Percentiles rank a stretch among this genome's conserved stretches.
Conservation (phyloP, 2,888 invertebrate species). For the Drosophila histrio region DNA sequence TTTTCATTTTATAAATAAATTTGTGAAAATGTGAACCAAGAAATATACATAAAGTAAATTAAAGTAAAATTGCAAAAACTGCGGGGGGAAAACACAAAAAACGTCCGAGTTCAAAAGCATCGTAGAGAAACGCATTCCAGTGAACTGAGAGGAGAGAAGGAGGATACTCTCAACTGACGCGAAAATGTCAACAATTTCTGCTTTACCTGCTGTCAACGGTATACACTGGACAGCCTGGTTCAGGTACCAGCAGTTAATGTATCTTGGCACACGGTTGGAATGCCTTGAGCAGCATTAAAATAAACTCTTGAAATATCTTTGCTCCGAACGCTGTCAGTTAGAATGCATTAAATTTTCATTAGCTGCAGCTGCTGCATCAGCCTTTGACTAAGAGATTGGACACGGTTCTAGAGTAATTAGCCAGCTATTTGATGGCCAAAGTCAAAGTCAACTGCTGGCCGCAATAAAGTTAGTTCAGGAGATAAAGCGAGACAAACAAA, state of each 20-base stretch:
- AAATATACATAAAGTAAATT: conserved; percentile 10
- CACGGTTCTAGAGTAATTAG: conserved; percentile 44
- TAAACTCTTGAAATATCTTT: conserved; percentile 44
- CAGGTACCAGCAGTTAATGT: neutral
- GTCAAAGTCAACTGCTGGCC: conserved; percentile 36
- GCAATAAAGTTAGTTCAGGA: conserved; percentile 15
- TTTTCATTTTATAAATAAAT: conserved; percentile 24
- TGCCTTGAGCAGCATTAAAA: conserved; percentile 23
- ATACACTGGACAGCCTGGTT: conserved; percentile 17
- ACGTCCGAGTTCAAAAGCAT: conserved; percentile 32
- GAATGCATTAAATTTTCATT: conserved; percentile 51
- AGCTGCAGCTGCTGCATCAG: conserved; percentile 17
- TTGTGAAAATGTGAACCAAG: conserved; percentile 23
- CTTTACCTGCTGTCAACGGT: conserved; percentile 47
- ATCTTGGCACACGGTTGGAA: conserved; percentile 3
- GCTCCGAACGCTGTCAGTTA: neutral
- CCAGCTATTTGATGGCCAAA: conserved; percentile 41
- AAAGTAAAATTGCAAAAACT: conserved; percentile 14
- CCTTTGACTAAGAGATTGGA: conserved; percentile 1
- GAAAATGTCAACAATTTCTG: conserved; percentile 64
- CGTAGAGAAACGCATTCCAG: conserved; percentile 29
- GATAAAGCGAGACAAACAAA: conserved; percentile 21
- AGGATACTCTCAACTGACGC: conserved; percentile 12
- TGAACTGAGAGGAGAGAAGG: neutral
- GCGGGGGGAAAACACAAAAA: neutral